These are phyloP conservation scores for Xenopus petersii DNA, from an alignment of 2,797 vertebrate species.

Conservation along the genomic window DNA sequence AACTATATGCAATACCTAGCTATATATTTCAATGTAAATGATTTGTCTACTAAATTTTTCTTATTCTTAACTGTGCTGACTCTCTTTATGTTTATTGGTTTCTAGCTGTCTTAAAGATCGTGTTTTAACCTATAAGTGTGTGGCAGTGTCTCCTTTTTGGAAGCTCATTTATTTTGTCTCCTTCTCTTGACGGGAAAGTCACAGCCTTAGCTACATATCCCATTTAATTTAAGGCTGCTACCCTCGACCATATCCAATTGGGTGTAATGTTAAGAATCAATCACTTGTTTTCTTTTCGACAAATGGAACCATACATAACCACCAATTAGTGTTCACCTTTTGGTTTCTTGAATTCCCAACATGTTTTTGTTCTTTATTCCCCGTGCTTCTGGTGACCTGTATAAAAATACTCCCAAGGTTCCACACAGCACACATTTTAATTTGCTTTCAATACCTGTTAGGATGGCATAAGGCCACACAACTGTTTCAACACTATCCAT, in stretches of 20 bases:
- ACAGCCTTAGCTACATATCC: conserved; percentile 1
- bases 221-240: conserved; percentile 9
- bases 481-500: too few relatives aligned
- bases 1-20: too few relatives aligned
- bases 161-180: not conserved
- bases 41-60: too few relatives aligned
- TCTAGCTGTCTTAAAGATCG: not conserved
- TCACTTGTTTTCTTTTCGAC: conserved; percentile 12
- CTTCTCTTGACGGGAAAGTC: conserved; percentile 3
- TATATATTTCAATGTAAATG: too few relatives aligned
- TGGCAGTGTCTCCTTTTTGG: not conserved
- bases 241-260: not conserved
- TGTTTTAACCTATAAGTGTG: conserved; percentile 1
- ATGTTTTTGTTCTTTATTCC: not conserved
- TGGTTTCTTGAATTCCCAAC: conserved; percentile 3
- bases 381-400: not conserved
- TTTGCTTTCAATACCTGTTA: too few relatives aligned
- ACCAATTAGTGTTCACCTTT: conserved; percentile 17
- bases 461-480: too few relatives aligned
- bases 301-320: not conserved
- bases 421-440: not conserved
- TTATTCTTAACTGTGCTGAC: too few relatives aligned
- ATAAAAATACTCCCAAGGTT: not conserved
- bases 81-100: too few relatives aligned
- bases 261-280: conserved; percentile 10